Evolutionary conservation across 1,140 invertebrate genomes (phyloP).

Genomic region (Brachionus plicatilis): DNA sequence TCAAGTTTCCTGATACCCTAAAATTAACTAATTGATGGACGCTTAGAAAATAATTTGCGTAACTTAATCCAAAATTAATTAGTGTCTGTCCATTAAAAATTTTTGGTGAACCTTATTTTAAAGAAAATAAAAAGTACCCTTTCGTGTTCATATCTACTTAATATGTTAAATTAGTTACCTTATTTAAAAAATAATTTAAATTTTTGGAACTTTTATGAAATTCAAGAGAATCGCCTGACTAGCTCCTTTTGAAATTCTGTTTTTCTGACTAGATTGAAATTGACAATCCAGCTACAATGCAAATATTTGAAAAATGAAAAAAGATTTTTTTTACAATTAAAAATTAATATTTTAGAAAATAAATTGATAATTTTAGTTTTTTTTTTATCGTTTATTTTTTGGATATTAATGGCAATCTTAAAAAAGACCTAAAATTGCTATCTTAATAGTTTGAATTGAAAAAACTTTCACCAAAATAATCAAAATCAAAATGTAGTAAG

Average conservation of each 20-base stretch:
- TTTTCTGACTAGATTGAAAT: background rate
- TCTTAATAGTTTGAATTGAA: background rate
- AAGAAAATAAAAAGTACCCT: background rate
- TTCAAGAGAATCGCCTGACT: background rate
- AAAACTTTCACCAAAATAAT: background rate
- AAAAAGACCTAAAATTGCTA: background rate
- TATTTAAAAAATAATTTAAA: background rate
- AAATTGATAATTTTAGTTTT: background rate
- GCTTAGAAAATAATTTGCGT: background rate
- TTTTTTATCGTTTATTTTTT: background rate
- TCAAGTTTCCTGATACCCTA: background rate
- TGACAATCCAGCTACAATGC: background rate
- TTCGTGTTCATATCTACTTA: background rate
- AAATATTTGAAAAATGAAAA: background rate
- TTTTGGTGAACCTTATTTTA: background rate
- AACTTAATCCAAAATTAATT: background rate
- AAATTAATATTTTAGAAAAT: background rate
- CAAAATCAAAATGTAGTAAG: background rate
- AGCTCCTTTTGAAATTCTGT: background rate
- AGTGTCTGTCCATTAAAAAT: background rate
- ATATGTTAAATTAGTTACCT: background rate
- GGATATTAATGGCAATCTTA: too few relatives aligned
- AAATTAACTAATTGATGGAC: conserved; percentile 9
- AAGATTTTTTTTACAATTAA: background rate
- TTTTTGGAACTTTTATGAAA: background rate